phyloP scores from a whole-genome alignment of 2,888 invertebrate species.

The Calameuta filiformis region DNA sequence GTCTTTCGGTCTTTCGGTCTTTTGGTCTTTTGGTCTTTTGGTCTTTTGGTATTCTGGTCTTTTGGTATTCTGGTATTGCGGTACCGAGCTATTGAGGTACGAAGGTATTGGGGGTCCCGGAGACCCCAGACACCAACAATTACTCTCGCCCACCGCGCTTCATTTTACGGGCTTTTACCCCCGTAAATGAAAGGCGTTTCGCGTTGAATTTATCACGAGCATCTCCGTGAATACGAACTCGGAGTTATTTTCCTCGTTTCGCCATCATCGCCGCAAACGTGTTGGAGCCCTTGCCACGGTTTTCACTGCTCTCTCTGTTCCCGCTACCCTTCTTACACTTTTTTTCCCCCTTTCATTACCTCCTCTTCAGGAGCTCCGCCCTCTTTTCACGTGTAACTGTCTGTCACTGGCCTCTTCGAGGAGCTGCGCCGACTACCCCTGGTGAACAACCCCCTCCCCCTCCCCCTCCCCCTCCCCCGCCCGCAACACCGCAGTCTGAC shows the following conservation, averaged over 20 bases:
- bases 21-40: too few relatives aligned
- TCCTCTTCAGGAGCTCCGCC: neutral
- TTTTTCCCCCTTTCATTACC: neutral
- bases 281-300: neutral
- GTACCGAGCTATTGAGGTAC: too few relatives aligned
- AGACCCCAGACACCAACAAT: neutral
- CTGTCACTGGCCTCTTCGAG: neutral
- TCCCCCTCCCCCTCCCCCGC: neutral
- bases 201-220: slow-evolving; percentile 40
- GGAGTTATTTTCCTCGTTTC: slow-evolving; percentile 40
- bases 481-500: neutral
- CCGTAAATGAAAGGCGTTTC: slow-evolving; percentile 40
- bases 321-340: neutral
- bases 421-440: neutral
- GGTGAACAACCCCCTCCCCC: neutral
- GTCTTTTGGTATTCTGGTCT: too few relatives aligned
- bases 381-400: neutral
- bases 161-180: slow-evolving; percentile 5
- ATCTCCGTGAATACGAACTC: slow-evolving; percentile 34
- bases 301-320: neutral
- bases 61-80: too few relatives aligned
- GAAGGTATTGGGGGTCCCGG: neutral
- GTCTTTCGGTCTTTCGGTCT: too few relatives aligned
- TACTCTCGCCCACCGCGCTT: slow-evolving; percentile 20
- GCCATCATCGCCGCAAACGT: slow-evolving; percentile 33